Evolutionary conservation across 2,113 vertebrate species (phyloP), one percentile per base, ranked within the genome.

Genomic region (Oreochromis aureus): DNA sequence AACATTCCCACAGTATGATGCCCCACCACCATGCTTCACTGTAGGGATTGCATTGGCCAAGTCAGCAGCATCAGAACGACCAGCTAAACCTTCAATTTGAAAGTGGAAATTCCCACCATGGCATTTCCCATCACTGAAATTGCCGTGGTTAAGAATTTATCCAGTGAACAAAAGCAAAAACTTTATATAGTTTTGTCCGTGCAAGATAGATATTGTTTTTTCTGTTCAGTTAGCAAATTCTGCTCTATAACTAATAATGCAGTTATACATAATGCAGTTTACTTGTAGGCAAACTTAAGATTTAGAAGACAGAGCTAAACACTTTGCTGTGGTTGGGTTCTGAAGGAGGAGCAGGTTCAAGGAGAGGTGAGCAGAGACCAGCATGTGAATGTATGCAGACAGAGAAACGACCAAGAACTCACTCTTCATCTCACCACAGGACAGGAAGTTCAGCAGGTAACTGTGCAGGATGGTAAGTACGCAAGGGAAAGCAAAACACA

Each of bases 401-500:
- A 89, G 48, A 18, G 32, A 30, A 78, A 80, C 10, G 86, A 92
- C 56, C 89, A 93, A 63, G 89, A 95, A 44, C 87, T 94, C 10
- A 90, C 48, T 2, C 63, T 96, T 15, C 73, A 83, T 5, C 76
- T 95, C 82, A 90, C 7, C 84, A 83, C 55, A 10, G 85, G 89
- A 16, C 34, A 19, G 32, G 82, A 86, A 18, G 32, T 53, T 54
- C 82, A 58, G 61, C 83, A 82, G 19, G 16, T 96, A 48, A 91
- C 69, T 18, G 76, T 95, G 59, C 86, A 94, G 27, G 91, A 96
- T 3, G 94, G 95, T 96, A 87, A 90, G 80, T 41, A 10, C 0
- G 19, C 56, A 34, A 79, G 12, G 13, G 41, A 2, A 81, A 44
- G 54, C 27, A 32, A 30, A 19, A 63, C 24, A 15, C 7, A 34